These are phyloP conservation scores for Hemibagrus guttatus DNA, from an alignment of 2,797 vertebrate genomes.

Conservation along the genomic window DNA sequence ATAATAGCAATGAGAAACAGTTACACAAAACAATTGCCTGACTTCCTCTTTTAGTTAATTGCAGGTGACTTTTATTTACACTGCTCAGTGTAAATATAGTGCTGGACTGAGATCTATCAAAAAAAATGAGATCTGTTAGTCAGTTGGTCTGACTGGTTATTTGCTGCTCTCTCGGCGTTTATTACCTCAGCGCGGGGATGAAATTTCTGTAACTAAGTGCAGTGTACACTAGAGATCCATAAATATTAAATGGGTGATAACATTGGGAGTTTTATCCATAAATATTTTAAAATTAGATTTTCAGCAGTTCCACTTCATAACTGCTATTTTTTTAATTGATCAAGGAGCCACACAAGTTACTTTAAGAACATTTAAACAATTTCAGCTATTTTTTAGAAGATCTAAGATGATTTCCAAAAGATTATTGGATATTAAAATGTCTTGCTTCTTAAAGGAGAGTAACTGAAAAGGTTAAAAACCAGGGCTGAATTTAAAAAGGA, in stretches of 20 bases:
- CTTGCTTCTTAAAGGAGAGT: conserved; percentile 6
- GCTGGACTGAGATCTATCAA: not conserved
- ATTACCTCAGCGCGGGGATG: conserved; percentile 34
- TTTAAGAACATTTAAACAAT: not conserved
- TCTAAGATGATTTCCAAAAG: not conserved
- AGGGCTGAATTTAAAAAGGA: conserved; percentile 26
- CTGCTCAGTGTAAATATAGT: too few relatives aligned
- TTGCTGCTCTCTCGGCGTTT: conserved; percentile 36
- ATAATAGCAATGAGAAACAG: not conserved
- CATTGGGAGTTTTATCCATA: conserved; percentile 17
- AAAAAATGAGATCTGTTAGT: conserved; percentile 30
- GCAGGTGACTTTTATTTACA: not conserved
- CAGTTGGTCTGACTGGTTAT: conserved; percentile 16
- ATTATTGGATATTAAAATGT: conserved; percentile 13
- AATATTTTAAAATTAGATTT: conserved; percentile 17
- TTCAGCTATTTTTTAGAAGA: not conserved
- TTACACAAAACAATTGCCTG: not conserved
- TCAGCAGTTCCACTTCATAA: not conserved
- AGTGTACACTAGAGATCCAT: conserved; percentile 38
- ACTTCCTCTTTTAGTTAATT: not conserved
- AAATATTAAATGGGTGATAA: conserved; percentile 48
- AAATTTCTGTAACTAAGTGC: conserved; percentile 32
- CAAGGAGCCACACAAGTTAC: too few relatives aligned
- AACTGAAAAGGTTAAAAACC: conserved; percentile 8
- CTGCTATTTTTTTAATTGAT: not conserved